Evolutionary conservation across 1,140 invertebrate genomes (phyloP).

Genomic region (Doryteuthis pealeii): DNA sequence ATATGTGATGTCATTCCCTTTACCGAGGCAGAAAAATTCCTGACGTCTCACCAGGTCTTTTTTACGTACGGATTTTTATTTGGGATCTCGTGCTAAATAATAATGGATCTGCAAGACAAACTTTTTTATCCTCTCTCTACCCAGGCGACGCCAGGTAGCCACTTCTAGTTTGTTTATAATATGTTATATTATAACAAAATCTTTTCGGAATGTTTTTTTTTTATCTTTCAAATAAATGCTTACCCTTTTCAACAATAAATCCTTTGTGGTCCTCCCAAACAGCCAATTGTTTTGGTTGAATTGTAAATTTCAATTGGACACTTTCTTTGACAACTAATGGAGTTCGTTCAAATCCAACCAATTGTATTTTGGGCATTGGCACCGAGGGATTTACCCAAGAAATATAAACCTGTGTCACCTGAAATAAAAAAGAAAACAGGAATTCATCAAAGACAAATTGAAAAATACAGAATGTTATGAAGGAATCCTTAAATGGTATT

Average conservation of each 20-base stretch:
- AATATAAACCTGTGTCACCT: conserved; percentile 55
- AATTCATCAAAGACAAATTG: conserved; percentile 10
- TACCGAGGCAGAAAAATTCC: no score
- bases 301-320: conserved; percentile 26
- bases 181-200: no score
- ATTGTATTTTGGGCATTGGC: conserved; percentile 48
- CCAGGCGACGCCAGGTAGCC: no score
- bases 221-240: no score
- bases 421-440: conserved; percentile 15
- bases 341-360: conserved; percentile 44
- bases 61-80: no score
- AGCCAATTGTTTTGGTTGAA: conserved; percentile 41
- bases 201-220: no score
- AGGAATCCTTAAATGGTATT: not conserved
- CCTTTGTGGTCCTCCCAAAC: conserved; percentile 47
- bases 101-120: no score
- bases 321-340: conserved; percentile 16
- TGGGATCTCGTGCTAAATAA: no score
- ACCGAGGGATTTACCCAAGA: conserved; percentile 40
- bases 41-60: no score
- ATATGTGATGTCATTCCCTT: no score
- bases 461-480: not conserved
- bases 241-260: conserved; percentile 47
- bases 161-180: no score
- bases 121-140: no score